These are phyloP conservation scores for Eilema caniola DNA, from an alignment of 2,888 invertebrate genomes.

Conservation along the genomic window DNA sequence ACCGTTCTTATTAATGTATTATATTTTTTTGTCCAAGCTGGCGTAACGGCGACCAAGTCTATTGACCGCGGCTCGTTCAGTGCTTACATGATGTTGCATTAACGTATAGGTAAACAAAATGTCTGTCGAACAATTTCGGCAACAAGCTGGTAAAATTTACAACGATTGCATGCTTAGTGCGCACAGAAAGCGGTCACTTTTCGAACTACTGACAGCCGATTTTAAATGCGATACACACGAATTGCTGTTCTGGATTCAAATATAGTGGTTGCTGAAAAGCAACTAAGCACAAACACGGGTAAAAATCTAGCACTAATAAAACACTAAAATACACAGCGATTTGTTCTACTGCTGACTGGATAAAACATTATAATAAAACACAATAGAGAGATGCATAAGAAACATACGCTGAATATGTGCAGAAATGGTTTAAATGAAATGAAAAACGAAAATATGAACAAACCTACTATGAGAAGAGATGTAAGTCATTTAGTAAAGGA, in stretches of 20 bases:
- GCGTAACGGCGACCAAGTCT: constrained; percentile 40
- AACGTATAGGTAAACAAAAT: constrained; percentile 45
- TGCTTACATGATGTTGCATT: constrained; percentile 43
- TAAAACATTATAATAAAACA: too few species aligned
- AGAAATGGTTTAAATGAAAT: too few species aligned
- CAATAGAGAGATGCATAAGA: too few species aligned
- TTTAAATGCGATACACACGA: constrained; percentile 6
- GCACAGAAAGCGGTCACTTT: background rate
- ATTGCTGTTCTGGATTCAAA: background rate
- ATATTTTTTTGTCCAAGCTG: constrained; percentile 38
- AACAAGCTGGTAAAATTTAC: constrained; percentile 8
- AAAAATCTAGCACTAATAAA: too few species aligned
- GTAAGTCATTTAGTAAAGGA: too few species aligned
- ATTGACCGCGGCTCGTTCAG: constrained; percentile 43
- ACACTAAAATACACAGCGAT: too few species aligned
- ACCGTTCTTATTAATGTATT: constrained; percentile 34
- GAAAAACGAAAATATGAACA: too few species aligned
- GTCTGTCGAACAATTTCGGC: constrained; percentile 11
- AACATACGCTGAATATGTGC: too few species aligned
- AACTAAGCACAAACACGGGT: too few species aligned
- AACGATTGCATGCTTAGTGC: constrained; percentile 6
- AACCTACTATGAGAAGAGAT: too few species aligned
- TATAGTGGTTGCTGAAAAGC: background rate
- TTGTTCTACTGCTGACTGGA: background rate
- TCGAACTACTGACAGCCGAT: background rate